phyloP scores from a whole-genome alignment of 2,113 vertebrate species.

The Tauraco erythrolophus region DNA sequence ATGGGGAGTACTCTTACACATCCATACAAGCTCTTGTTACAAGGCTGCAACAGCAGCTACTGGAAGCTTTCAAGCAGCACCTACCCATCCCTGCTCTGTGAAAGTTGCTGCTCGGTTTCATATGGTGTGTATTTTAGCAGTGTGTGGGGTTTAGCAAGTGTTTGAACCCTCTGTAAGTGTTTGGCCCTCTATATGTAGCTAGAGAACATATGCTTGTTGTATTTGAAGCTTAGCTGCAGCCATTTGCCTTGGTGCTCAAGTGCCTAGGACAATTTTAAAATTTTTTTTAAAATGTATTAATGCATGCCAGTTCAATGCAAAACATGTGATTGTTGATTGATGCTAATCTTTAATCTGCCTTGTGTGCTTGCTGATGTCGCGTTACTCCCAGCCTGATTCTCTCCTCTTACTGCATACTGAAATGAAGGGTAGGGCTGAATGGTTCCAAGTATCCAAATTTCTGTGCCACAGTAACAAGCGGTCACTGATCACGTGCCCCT shows the following conservation, averaged over 20 bases:
- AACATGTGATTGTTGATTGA: background rate
- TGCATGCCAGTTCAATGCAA: background rate
- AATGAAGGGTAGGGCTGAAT: background rate
- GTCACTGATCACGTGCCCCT: background rate
- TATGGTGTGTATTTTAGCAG: background rate
- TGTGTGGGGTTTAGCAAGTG: background rate
- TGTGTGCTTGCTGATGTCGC: background rate
- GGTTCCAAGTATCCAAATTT: background rate
- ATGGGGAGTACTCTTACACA: background rate
- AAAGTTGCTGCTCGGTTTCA: background rate
- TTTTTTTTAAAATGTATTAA: background rate
- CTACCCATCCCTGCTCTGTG: background rate
- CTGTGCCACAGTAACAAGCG: background rate
- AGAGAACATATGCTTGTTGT: background rate
- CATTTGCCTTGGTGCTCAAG: background rate
- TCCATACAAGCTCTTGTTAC: background rate
- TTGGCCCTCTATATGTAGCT: background rate
- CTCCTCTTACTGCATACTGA: background rate
- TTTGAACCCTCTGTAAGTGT: background rate
- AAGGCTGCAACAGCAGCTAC: background rate
- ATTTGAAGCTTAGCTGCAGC: background rate
- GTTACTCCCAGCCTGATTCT: background rate
- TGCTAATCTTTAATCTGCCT: background rate
- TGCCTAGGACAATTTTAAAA: background rate
- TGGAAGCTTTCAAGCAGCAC: background rate